Base-by-base conservation (phyloP, 2,113 vertebrate species). In the Anhinga rufa region DNA sequence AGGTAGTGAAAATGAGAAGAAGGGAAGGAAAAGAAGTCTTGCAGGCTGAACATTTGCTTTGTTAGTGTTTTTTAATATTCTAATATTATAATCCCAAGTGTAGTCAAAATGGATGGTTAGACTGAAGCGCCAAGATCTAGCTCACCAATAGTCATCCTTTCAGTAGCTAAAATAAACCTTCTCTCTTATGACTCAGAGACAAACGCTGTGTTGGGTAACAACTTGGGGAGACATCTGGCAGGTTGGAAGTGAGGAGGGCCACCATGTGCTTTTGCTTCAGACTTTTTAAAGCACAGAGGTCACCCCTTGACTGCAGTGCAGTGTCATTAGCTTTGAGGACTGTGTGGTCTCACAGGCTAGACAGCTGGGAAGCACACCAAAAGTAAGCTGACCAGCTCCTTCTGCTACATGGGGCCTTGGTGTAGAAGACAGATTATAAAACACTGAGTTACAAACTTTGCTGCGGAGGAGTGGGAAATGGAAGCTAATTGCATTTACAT, bases 121-220 rank as follows among this genome's bases (percentile, higher is more conserved):
- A 70, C 18, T 2, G 3, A 84, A 75, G 40, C 12, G 14, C 55
- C 22, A 75, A 84, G 76, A 52, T 91, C 72, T 77, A 66, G 29
- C 65, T 95, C 38, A 70, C 44, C 42, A 74, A 46, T 64, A 83
- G 12, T 66, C 34, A 70, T 80, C 26, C 40, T 84, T 94, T 74
- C 32, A 74, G 87, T 29, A 72, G 49, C 86, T 93, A 88, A 95
- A 92, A 94, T 85, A 93, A 94, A 81, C 88, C 29, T 71, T 54
- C 55, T 72, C 21, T 71, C 61, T 66, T 75, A 61, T 82, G 87
- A 92, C 64, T 95, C 60, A 71, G 62, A 76, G 69, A 55, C 69
- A 93, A 94, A 81, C 5, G 3, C 38, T 84, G 38, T 89, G 74
- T 94, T 65, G 57, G 75, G 71, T 91, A 79, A 65, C 65, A 87